Base-by-base conservation (phyloP, 2,113 vertebrate genomes). In the Formicarius rufipectus region DNA sequence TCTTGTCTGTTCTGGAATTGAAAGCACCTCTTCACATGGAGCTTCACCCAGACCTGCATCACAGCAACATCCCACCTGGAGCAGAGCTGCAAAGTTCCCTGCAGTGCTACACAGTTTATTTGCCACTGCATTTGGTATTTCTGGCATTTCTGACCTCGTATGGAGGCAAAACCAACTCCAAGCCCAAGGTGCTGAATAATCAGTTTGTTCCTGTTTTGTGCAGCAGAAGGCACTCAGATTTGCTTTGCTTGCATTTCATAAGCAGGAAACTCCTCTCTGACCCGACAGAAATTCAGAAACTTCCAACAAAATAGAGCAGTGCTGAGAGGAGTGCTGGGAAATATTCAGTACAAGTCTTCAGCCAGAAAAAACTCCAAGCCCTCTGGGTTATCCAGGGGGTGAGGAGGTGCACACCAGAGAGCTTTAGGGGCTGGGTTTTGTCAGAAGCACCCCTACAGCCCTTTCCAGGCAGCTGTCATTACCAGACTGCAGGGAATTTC, bases 301-400 rank as follows among this genome's bases (percentile, higher is more conserved):
- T 71, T 78, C n/a, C n/a, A 21, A n/a, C 10, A 81, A 4, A 45
- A 40, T 2, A 60, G 10, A 85, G 22, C 35, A 35, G 1, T 6
- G 12, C 7, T 60, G 50, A 44, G 22, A 35, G 35, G 31, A 76
- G 21, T 20, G 25, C 64, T 67, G 25, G 22, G 17, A 9, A 67
- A 40, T 45, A 31, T 9, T 63, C 42, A 50, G 20, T 5, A n/a
- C 7, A 30, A 4, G 16, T 31, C 17, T 19, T 0, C 1, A 71
- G 52, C 15, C 35, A 64, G 10, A 37, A 71, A 47, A 87, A 25
- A 2, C 10, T 59, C 39, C 35, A 85, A n/a, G 11, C n/a, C 23
- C 1, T 1, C 44, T 45, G 18, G 8, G 15, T 7, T 31, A 27
- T 5, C 14, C 7, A 9, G 3, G 3, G 3, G 4, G 3, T 45